These are phyloP conservation scores for Formica exsecta DNA, from an alignment of 1,140 invertebrate species.

Conservation along the genomic window DNA sequence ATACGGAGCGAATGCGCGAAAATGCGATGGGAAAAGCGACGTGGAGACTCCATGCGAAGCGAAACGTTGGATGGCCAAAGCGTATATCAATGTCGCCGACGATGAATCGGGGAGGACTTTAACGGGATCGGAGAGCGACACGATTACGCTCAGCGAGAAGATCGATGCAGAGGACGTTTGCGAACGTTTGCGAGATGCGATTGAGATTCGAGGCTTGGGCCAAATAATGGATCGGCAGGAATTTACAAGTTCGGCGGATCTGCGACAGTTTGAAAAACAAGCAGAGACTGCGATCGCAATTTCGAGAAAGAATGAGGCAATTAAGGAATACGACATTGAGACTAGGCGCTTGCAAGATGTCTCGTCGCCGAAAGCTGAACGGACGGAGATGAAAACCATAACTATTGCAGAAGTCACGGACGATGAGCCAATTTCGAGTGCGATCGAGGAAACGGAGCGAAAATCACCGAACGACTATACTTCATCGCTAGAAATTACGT, in stretches of 20 bases:
- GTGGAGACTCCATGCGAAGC: neutral
- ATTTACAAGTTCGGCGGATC: neutral
- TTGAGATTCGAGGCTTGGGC: conserved; percentile 4
- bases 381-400: neutral
- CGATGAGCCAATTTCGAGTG: conserved; percentile 1
- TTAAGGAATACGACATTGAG: neutral
- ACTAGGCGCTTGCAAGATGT: neutral
- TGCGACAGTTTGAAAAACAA: neutral
- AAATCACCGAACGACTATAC: neutral
- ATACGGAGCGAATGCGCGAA: neutral
- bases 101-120: conserved; percentile 26
- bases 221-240: neutral
- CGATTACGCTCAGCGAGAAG: neutral
- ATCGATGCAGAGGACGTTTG: conserved; percentile 18
- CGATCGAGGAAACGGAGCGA: conserved; percentile 3
- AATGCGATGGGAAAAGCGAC: neutral
- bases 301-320: neutral
- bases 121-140: conserved; percentile 36
- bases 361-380: neutral
- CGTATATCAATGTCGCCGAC: conserved; percentile 25
- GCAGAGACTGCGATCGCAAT: conserved; percentile 6
- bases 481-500: conserved; percentile 6
- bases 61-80: neutral
- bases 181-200: neutral
- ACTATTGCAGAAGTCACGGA: neutral